A percentile compares a stretch with the other conserved stretches of the same genome.
Conservation (phyloP, 2,888 invertebrate genomes). For the Meiosimyza platycephala region DNA sequence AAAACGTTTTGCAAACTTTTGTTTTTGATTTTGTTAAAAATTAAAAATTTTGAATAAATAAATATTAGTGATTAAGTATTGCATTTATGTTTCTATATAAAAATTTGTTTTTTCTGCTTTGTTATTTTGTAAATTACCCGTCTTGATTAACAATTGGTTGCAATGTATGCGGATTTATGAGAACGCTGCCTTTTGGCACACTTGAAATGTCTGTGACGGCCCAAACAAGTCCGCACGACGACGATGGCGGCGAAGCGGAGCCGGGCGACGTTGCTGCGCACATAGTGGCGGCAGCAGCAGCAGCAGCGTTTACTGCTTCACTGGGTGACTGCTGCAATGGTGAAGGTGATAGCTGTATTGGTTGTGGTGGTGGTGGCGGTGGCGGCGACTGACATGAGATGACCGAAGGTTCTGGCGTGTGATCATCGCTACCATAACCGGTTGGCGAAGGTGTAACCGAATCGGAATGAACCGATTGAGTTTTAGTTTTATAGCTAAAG, state of each 20-base stretch:
- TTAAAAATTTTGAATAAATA: conserved; percentile 36
- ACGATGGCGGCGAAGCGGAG: conserved; percentile 28
- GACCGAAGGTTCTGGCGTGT: conserved; percentile 63
- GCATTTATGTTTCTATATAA: conserved; percentile 20
- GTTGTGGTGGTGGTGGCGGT: conserved; percentile 44
- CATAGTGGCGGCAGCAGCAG: conserved; percentile 10
- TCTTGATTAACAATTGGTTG: conserved; percentile 68
- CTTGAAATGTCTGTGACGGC: conserved; percentile 87
- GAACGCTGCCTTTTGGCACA: conserved; percentile 88
- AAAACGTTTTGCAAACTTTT: conserved; percentile 54
- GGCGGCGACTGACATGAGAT: conserved; percentile 51
- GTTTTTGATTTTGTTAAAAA: conserved; percentile 39
- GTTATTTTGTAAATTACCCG: conserved; percentile 64
- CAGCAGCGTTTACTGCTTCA: conserved; percentile 33
- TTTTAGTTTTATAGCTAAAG: conserved; percentile 65
- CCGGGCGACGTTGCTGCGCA: not conserved
- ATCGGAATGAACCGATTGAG: conserved; percentile 71
- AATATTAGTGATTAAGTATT: conserved; percentile 42
- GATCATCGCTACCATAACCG: conserved; percentile 69
- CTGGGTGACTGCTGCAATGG: conserved; percentile 17
- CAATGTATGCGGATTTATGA: conserved; percentile 81
- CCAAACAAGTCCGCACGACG: conserved; percentile 76
- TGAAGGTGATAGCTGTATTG: conserved; percentile 27
- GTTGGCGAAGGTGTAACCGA: conserved; percentile 84
- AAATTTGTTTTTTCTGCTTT: conserved; percentile 32